Evolutionary conservation across 2,113 vertebrate genomes (phyloP).

Genomic region (Amazona guildingii): DNA sequence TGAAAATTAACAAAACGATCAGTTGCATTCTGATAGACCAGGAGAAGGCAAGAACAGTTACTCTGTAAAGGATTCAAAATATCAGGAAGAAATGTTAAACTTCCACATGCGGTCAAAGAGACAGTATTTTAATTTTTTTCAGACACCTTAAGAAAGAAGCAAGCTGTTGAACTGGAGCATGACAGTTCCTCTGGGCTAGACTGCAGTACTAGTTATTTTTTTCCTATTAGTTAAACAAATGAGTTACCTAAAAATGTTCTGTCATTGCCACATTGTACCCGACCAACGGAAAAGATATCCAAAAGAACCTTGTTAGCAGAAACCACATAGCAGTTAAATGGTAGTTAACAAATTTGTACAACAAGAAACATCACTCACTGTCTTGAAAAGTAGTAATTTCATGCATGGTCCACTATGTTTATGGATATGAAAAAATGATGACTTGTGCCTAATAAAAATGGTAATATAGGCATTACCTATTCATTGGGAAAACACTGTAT

Average conservation of each 20-base stretch:
- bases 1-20: neutral
- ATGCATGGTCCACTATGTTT: slow-evolving; percentile 37
- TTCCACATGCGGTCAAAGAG: neutral
- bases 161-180: neutral
- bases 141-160: neutral
- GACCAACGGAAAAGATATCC: neutral
- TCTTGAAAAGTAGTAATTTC: slow-evolving; percentile 38
- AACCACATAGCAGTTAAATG: neutral
- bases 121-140: neutral
- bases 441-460: slow-evolving; percentile 41
- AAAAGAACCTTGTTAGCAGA: slow-evolving; percentile 10
- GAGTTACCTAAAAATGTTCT: neutral
- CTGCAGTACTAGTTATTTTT: neutral
- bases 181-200: neutral
- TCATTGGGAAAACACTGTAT: slow-evolving; percentile 16
- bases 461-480: slow-evolving; percentile 18
- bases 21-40: neutral
- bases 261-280: neutral
- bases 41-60: neutral
- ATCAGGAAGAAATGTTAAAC: neutral
- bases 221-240: neutral
- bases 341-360: slow-evolving; percentile 6
- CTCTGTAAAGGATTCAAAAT: neutral
- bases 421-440: slow-evolving; percentile 13
- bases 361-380: neutral